phyloP scores from a whole-genome alignment of 2,113 vertebrate genomes.

The Microcebus tavaratra region DNA sequence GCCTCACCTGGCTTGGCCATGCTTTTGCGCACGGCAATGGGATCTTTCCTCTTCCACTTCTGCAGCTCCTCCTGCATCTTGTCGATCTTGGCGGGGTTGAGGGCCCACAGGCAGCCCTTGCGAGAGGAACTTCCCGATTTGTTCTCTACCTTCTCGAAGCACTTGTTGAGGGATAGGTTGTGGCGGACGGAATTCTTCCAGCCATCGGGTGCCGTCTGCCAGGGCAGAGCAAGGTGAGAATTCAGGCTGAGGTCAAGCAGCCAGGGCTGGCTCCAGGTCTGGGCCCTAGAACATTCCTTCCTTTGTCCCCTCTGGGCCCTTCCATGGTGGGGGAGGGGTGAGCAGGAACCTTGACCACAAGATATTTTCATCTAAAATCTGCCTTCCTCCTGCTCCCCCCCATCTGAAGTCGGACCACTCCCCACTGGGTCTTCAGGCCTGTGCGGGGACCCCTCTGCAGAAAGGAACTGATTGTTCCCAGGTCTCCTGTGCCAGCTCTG shows the following conservation, averaged over 20 bases:
- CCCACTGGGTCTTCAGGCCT: not conserved
- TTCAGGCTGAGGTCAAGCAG: not conserved
- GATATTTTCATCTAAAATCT: not conserved
- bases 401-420: not conserved
- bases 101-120: conserved; percentile 97
- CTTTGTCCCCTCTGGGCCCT: not conserved
- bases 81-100: conserved; percentile 96
- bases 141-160: conserved; percentile 98
- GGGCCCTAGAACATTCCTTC: not conserved
- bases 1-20: conserved; percentile 96
- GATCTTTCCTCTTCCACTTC: conserved; percentile 98
- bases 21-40: conserved; percentile 93
- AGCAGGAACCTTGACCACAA: not conserved
- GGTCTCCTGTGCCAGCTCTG: not conserved
- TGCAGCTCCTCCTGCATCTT: conserved; percentile 99
- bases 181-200: conserved; percentile 99
- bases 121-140: conserved; percentile 93
- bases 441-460: not conserved
- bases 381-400: not conserved
- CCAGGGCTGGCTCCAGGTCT: not conserved
- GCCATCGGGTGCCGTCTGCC: conserved; percentile 96
- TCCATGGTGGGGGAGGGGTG: not conserved
- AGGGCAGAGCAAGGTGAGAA: not conserved
- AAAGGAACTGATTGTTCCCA: not conserved
- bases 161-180: conserved; percentile 98